Base-by-base conservation (phyloP, 2,888 invertebrate species). In the Ametastegia equiseti region DNA sequence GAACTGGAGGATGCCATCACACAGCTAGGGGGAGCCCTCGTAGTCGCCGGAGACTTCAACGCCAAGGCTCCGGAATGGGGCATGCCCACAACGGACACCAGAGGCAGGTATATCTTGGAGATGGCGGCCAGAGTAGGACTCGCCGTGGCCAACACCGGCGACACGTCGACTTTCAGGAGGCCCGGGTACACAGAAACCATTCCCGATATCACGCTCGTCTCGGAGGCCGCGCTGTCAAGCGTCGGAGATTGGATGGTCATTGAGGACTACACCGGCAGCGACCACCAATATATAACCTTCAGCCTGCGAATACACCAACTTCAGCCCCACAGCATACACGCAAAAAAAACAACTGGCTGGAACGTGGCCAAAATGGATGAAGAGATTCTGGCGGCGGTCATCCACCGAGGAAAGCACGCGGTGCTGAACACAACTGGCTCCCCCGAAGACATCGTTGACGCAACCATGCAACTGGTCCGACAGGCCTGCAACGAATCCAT, bases 51-150 rank as follows among this genome's bases (percentile, higher is more conserved):
- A 13, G 82, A 82, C 39, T 83, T 83, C 30, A 83, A 83, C 57
- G 80, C 82, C 9, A 82, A 69, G 57, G 80, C 81, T 3, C 19
- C 65, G 15, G 80, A 83, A 60, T 83, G 80, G 81, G 73, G 77
- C 33, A 80, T 81, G 73, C 67, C 50, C 11, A 19, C 13, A 30
- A 57, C 75, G 9, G 60, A 83, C 60, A 47, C 47, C 36, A 71
- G 81, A 75, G 81, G 80, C 15, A 81, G 57, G 39, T 45, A 47
- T n/a, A 50, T 82, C 7, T 19, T 83, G 60, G 83, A 83, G 57
- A 82, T 84, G 71, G 73, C 80, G 2, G 75, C 82, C 33, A 80
- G 82, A 50, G 15, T 71, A 11, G 80, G 80, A 4, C 75, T 83
- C 5, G 39, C 77, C 27, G 67, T 84, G 42, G 50, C 80, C 3